Conservation (phyloP, 2,888 invertebrate species). For the Oithona nana region DNA sequence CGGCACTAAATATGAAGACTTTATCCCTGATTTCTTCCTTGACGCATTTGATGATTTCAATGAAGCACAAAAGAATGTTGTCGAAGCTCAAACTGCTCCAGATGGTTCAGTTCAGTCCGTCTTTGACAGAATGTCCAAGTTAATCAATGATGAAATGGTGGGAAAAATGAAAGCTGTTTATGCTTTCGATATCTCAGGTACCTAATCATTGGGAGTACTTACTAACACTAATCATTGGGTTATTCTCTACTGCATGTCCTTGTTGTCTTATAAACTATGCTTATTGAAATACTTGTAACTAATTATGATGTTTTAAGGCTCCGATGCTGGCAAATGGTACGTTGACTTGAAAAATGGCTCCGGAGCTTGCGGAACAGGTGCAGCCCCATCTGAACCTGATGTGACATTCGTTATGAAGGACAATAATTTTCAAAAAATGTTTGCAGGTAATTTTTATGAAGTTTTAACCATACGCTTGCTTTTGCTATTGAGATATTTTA, state of each 20-base stretch:
- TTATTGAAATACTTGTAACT: background rate
- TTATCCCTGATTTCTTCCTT: conserved; percentile 78
- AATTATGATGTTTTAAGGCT: background rate
- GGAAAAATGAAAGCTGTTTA: conserved; percentile 20
- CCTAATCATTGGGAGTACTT: background rate
- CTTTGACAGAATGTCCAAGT: background rate
- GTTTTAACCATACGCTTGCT: too few species aligned
- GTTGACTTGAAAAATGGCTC: conserved; percentile 71
- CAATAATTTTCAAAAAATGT: conserved; percentile 30
- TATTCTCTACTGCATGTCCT: background rate
- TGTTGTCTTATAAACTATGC: background rate
- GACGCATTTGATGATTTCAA: conserved; percentile 30
- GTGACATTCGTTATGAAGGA: conserved; percentile 63
- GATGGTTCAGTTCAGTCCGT: background rate
- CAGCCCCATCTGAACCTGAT: conserved; percentile 46
- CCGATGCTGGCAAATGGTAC: conserved; percentile 37
- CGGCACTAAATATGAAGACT: conserved; percentile 39
- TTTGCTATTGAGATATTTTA: too few species aligned
- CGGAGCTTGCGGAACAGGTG: conserved; percentile 59
- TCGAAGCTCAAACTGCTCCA: background rate
- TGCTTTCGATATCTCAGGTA: conserved; percentile 3
- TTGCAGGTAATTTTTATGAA: conserved; percentile 24
- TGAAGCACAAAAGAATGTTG: background rate
- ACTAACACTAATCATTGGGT: too few species aligned
- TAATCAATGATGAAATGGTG: conserved; percentile 18